Conservation (phyloP, 2,888 invertebrate genomes). For the Agriotes lineatus region DNA sequence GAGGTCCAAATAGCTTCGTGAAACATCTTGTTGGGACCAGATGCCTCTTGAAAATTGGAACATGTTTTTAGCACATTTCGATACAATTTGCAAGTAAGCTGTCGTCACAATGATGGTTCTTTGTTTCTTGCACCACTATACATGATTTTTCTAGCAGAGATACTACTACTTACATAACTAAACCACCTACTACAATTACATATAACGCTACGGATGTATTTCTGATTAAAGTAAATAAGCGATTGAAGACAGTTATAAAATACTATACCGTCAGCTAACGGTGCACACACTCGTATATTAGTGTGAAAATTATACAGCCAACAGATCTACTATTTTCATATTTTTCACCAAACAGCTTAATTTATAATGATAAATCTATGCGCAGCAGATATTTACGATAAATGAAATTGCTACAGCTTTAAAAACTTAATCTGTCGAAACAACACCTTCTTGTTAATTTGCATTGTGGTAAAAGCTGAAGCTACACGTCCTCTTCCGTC, state of each 20-base stretch:
- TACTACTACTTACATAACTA: too few species aligned
- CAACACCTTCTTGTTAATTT: conserved; percentile 35
- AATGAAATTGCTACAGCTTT: conserved; percentile 26
- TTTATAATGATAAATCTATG: conserved; percentile 38
- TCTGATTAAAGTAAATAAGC: neutral
- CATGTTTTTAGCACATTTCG: too few species aligned
- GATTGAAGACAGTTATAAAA: neutral
- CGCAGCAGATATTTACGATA: conserved; percentile 36
- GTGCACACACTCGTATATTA: conserved; percentile 14
- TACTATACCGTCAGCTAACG: conserved; percentile 1
- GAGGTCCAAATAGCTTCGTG: too few species aligned
- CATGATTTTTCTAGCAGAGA: too few species aligned
- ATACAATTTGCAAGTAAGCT: too few species aligned
- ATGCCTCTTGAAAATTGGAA: too few species aligned
- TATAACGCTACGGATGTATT: too few species aligned
- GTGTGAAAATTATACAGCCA: conserved; percentile 22
- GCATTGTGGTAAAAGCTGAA: too few species aligned
- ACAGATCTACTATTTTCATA: conserved; percentile 10
- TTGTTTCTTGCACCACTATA: too few species aligned
- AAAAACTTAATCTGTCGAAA: conserved; percentile 39
- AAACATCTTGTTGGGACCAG: too few species aligned
- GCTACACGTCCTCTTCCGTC: neutral
- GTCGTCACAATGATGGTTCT: too few species aligned
- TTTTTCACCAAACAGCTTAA: conserved; percentile 40
- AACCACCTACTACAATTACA: too few species aligned